phyloP scores from a whole-genome alignment of 1,140 invertebrate species.

The Macrocentrus cingulum region DNA sequence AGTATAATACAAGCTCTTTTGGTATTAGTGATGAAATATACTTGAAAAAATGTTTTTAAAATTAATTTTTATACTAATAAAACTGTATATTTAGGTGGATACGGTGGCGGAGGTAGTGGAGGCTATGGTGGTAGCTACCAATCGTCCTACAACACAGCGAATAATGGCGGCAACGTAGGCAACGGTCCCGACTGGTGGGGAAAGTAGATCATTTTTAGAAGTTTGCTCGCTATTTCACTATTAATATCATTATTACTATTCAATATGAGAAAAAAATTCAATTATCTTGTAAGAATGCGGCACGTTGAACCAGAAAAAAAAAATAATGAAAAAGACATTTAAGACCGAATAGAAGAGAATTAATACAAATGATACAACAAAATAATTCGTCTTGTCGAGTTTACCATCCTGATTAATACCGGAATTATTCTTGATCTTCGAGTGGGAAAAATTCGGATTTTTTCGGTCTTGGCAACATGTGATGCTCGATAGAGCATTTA shows the following conservation, averaged over 20 bases:
- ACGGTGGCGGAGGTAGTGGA: conserved; percentile 45
- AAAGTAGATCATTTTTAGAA: conserved; percentile 38
- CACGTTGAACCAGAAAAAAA: conserved; percentile 1
- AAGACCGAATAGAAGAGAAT: background rate
- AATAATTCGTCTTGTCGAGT: too few relatives aligned
- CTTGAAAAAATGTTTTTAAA: too few relatives aligned
- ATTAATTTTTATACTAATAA: too few relatives aligned
- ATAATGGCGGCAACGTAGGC: conserved; percentile 42
- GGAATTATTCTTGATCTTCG: too few relatives aligned
- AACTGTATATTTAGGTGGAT: conserved; percentile 40
- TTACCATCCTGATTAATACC: too few relatives aligned
- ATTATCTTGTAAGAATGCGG: conserved; percentile 50
- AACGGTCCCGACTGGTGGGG: conserved; percentile 53
- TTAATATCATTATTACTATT: conserved; percentile 50
- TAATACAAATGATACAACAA: conserved; percentile 7
- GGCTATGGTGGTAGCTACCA: conserved; percentile 51
- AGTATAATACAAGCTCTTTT: too few relatives aligned
- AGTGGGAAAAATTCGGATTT: too few relatives aligned
- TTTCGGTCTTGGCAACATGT: too few relatives aligned
- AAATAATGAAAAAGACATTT: conserved; percentile 23
- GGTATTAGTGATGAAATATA: too few relatives aligned
- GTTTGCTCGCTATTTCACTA: conserved; percentile 37
- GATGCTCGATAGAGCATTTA: too few relatives aligned
- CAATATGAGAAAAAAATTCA: conserved; percentile 51
- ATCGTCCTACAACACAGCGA: conserved; percentile 47